These are phyloP conservation scores for Myotis pilosus DNA, from an alignment of 2,797 vertebrate genomes.

Conservation along the genomic window DNA sequence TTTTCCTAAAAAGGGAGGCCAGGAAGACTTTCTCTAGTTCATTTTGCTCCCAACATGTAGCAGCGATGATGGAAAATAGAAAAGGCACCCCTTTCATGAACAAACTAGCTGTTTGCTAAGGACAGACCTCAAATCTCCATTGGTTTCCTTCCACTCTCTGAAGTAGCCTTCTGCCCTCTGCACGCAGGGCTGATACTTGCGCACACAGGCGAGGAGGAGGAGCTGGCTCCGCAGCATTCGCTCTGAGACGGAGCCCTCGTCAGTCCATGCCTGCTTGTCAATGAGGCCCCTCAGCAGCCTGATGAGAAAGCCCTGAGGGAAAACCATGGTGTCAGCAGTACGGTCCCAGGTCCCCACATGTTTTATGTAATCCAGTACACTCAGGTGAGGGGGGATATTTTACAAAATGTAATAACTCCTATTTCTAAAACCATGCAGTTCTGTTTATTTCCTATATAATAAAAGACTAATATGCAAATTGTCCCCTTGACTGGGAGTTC, in stretches of 20 bases:
- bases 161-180: constrained; percentile 87
- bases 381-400: not conserved
- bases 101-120: not conserved
- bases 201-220: constrained; percentile 87
- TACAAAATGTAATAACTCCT: not conserved
- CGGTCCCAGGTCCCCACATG: not conserved
- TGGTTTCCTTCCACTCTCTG: constrained; percentile 88
- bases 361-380: not conserved
- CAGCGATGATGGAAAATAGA: not conserved
- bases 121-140: constrained; percentile 89
- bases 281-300: constrained; percentile 88
- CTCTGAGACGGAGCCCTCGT: constrained; percentile 89
- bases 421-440: not conserved
- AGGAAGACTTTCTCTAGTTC: not conserved
- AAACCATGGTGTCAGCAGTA: not conserved
- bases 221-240: constrained; percentile 88
- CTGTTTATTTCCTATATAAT: not conserved
- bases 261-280: constrained; percentile 89
- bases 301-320: constrained; percentile 88
- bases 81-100: not conserved
- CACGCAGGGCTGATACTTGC: constrained; percentile 87
- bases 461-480: too few relatives aligned
- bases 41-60: not conserved
- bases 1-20: not conserved
- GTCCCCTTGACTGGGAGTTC: too few relatives aligned